These are phyloP conservation scores for Eptesicus fuscus DNA, from an alignment of 2,113 vertebrate species.

Conservation along the genomic window DNA sequence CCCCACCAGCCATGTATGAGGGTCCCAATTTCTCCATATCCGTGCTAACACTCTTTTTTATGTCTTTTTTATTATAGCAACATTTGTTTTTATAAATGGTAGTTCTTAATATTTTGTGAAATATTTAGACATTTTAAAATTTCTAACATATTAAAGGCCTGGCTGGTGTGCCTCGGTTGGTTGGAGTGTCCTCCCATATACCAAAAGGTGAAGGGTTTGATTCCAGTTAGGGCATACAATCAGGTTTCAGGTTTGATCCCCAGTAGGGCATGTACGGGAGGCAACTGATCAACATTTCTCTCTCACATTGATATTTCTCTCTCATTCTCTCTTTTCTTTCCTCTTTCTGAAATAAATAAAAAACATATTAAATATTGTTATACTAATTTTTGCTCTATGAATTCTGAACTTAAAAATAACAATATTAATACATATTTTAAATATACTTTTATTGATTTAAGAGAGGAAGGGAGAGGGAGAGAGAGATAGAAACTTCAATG, in stretches of 20 bases:
- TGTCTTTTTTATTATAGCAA: not conserved
- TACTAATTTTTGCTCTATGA: slow-evolving; percentile 6
- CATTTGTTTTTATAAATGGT: not conserved
- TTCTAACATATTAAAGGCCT: not conserved
- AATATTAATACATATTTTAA: not conserved
- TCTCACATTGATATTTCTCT: not conserved
- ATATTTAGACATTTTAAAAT: not conserved
- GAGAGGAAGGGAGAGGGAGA: too few relatives aligned
- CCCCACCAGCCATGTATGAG: not conserved
- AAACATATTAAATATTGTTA: not conserved
- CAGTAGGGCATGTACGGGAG: not conserved
- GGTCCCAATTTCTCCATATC: not conserved
- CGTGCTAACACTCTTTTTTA: not conserved
- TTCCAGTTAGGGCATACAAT: not conserved
- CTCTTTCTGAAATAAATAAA: not conserved
- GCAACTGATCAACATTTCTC: not conserved
- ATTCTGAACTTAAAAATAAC: slow-evolving; percentile 15
- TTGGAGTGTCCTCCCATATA: not conserved
- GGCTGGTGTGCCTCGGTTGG: not conserved
- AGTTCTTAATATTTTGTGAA: slow-evolving; percentile 11
- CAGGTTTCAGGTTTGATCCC: not conserved
- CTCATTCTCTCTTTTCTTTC: too few relatives aligned
- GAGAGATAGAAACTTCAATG: too few relatives aligned
- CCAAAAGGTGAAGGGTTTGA: not conserved
- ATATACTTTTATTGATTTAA: too few relatives aligned